Percentiles rank a stretch among this genome's conserved stretches.
Evolutionary conservation across 2,113 vertebrate species (phyloP).

Genomic region (Pyxicephalus adspersus): DNA sequence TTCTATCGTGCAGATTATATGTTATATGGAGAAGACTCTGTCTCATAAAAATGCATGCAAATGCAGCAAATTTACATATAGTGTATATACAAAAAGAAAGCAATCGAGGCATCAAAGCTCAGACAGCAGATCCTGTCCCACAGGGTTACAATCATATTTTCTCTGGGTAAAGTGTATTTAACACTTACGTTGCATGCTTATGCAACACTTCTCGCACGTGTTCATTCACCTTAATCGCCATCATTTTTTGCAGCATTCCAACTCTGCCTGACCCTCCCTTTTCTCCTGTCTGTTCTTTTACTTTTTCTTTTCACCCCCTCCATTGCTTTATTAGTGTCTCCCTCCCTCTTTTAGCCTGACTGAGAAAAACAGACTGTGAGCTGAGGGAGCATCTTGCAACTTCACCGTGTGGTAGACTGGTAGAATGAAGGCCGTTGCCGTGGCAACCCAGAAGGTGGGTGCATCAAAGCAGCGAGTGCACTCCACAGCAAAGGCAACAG

Average conservation of each 20-base stretch:
- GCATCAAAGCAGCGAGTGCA: constrained; percentile 53
- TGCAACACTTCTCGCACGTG: neutral
- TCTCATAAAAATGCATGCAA: too few relatives aligned
- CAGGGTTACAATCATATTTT: neutral
- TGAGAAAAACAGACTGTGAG: constrained; percentile 42
- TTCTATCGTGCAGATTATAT: too few relatives aligned
- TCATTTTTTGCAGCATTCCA: neutral
- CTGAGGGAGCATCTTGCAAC: constrained; percentile 53
- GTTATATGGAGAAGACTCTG: too few relatives aligned
- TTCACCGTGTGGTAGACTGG: constrained; percentile 47
- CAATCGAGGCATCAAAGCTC: neutral
- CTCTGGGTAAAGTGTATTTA: neutral
- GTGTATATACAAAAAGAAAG: too few relatives aligned
- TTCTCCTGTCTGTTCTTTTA: constrained; percentile 8
- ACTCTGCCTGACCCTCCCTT: neutral
- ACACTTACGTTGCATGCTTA: neutral
- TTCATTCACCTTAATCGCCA: neutral
- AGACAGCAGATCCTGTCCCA: neutral
- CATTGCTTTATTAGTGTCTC: neutral
- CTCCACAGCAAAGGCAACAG: constrained; percentile 41
- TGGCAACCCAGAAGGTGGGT: constrained; percentile 54
- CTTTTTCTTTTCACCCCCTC: constrained; percentile 12
- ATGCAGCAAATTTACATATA: too few relatives aligned
- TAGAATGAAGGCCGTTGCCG: constrained; percentile 54
- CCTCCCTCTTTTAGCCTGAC: neutral